Evolutionary conservation across 2,113 vertebrate genomes (phyloP).

Genomic region (Halcyon malimbica): DNA sequence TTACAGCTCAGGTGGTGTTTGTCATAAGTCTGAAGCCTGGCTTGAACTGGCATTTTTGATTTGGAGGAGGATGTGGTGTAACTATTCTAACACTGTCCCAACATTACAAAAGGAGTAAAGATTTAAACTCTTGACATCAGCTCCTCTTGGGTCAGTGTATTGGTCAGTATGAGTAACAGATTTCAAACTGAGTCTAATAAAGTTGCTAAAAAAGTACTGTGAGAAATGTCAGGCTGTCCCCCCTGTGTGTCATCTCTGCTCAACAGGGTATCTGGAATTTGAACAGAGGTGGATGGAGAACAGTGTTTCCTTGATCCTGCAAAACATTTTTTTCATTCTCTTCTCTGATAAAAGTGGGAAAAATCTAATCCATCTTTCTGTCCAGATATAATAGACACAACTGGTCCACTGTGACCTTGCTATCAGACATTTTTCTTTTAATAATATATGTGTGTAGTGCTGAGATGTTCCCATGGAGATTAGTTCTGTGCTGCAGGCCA

Average conservation of each 20-base stretch:
- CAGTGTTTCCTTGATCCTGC: not conserved
- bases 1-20: not conserved
- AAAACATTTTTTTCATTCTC: not conserved
- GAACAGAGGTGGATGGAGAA: not conserved
- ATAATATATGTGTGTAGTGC: conserved; percentile 23
- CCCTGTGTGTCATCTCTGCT: not conserved
- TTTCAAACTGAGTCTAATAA: not conserved
- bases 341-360: not conserved
- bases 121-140: not conserved
- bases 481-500: conserved; percentile 30
- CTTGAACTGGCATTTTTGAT: not conserved
- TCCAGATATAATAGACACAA: conserved; percentile 14
- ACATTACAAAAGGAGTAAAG: not conserved
- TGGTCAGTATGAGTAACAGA: not conserved
- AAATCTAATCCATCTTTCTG: conserved; percentile 23
- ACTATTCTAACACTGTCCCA: not conserved
- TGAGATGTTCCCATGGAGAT: conserved; percentile 58
- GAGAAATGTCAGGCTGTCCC: not conserved
- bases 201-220: not conserved
- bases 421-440: conserved; percentile 35
- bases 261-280: not conserved
- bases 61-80: not conserved
- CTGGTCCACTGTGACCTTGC: conserved; percentile 32
- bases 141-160: not conserved
- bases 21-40: not conserved